Percentiles rank a stretch among this genome's conserved stretches.
phyloP scores from a whole-genome alignment of 1,140 invertebrate species.

The Globodera ellingtonae region DNA sequence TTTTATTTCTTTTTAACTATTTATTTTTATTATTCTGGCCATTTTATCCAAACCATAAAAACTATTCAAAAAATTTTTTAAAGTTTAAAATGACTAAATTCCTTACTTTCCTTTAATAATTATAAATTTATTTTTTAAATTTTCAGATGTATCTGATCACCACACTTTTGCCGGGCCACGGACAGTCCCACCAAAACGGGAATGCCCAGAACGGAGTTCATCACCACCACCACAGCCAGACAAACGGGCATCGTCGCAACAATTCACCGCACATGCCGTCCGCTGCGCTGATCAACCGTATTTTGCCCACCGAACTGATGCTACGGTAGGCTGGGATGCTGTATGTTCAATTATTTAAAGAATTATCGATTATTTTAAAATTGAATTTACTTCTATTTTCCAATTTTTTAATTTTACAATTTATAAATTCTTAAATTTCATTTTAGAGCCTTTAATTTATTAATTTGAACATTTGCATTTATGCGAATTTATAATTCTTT shows the following conservation, averaged over 20 bases:
- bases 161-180: conserved; percentile 49
- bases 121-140: background rate
- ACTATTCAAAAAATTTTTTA: too few relatives aligned
- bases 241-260: conserved; percentile 1
- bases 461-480: background rate
- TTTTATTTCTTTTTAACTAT: too few relatives aligned
- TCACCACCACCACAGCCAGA: background rate
- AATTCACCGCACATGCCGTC: background rate
- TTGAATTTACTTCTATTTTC: conserved; percentile 9
- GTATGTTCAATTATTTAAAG: background rate
- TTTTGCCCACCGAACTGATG: conserved; percentile 61
- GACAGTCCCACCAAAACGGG: conserved; percentile 33
- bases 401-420: conserved; percentile 12
- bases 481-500: conserved; percentile 34
- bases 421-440: background rate
- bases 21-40: background rate
- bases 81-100: background rate
- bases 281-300: conserved; percentile 57
- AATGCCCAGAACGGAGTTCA: background rate
- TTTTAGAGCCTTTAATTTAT: too few relatives aligned
- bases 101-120: background rate
- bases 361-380: background rate
- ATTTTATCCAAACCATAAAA: too few relatives aligned
- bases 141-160: conserved; percentile 64
- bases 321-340: conserved; percentile 52